Percentiles rank a stretch among this genome's conserved stretches.
Conservation (phyloP, 2,797 vertebrate genomes). For the Cyprinodon diabolis region DNA sequence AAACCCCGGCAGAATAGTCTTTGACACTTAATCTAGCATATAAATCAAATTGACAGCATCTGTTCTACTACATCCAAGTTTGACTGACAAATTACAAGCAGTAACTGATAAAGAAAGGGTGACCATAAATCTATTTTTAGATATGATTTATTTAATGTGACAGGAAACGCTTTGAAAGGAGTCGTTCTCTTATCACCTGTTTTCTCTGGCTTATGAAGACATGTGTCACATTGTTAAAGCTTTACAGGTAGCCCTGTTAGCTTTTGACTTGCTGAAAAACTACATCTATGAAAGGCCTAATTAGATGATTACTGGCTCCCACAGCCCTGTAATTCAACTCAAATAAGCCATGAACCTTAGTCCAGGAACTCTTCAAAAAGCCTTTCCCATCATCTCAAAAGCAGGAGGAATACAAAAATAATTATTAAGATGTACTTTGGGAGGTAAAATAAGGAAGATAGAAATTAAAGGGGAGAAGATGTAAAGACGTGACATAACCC, state of each 20-base stretch:
- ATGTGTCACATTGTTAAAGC: slow-evolving; percentile 60
- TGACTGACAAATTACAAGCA: slow-evolving; percentile 61
- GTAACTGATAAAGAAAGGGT: slow-evolving; percentile 39
- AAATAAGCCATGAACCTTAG: slow-evolving; percentile 76
- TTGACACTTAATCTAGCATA: slow-evolving; percentile 73
- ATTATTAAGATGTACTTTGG: slow-evolving; percentile 48
- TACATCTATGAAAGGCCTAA: slow-evolving; percentile 83
- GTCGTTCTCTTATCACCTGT: slow-evolving; percentile 62
- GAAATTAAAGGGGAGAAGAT: slow-evolving; percentile 35
- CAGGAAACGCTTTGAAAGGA: slow-evolving; percentile 48
- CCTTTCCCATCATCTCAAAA: neutral
- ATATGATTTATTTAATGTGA: slow-evolving; percentile 75
- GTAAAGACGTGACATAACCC: slow-evolving; percentile 36
- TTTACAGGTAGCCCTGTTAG: slow-evolving; percentile 42
- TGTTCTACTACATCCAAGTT: slow-evolving; percentile 32
- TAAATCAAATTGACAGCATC: slow-evolving; percentile 63
- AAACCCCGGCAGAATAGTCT: slow-evolving; percentile 17
- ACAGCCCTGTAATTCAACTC: slow-evolving; percentile 78
- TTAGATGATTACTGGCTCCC: slow-evolving; percentile 79
- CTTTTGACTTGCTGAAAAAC: slow-evolving; percentile 73
- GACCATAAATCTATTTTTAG: slow-evolving; percentile 47
- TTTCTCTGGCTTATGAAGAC: slow-evolving; percentile 66
- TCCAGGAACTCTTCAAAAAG: slow-evolving; percentile 35
- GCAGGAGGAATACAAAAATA: slow-evolving; percentile 56
- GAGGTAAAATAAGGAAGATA: slow-evolving; percentile 14